Evolutionary conservation across 1,140 invertebrate species (phyloP).

Genomic region (Pachypeltis micranthus): DNA sequence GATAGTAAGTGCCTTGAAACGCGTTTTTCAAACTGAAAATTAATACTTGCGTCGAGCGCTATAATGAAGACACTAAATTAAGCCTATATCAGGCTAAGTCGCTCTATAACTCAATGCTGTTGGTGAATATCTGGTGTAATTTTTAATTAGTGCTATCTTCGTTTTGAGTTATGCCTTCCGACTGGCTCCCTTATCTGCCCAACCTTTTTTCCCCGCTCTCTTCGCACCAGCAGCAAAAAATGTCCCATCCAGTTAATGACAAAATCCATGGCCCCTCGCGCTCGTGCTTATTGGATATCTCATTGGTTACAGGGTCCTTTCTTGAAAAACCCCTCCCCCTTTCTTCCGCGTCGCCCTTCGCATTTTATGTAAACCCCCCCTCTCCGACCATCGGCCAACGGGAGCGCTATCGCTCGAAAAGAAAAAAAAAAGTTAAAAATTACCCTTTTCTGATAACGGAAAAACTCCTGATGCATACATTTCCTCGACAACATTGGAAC

Average conservation of each 20-base stretch:
- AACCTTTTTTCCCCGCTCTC: conserved; percentile 13
- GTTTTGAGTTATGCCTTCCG: conserved; percentile 21
- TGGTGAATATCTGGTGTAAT: conserved; percentile 23
- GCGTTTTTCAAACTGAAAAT: conserved; percentile 17
- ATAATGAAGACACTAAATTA: conserved; percentile 23
- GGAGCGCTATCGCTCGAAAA: too few relatives aligned
- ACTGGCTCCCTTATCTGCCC: conserved; percentile 19
- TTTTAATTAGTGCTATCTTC: conserved; percentile 24
- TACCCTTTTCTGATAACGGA: too few relatives aligned
- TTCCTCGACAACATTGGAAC: too few relatives aligned
- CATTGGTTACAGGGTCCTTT: background rate
- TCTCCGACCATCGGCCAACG: too few relatives aligned
- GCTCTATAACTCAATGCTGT: conserved; percentile 18
- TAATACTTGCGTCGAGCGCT: conserved; percentile 12
- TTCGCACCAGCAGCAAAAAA: background rate
- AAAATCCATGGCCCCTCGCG: conserved; percentile 7
- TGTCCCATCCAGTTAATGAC: conserved; percentile 12
- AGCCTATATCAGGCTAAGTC: conserved; percentile 17
- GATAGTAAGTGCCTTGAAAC: conserved; percentile 11
- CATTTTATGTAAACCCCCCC: too few relatives aligned
- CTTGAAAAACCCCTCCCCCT: background rate
- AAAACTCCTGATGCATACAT: too few relatives aligned
- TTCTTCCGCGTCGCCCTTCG: too few relatives aligned
- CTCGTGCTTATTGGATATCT: conserved; percentile 4
- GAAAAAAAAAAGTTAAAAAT: too few relatives aligned